phyloP scores from a whole-genome alignment of 2,113 vertebrate genomes.

The Aptenodytes patagonicus region DNA sequence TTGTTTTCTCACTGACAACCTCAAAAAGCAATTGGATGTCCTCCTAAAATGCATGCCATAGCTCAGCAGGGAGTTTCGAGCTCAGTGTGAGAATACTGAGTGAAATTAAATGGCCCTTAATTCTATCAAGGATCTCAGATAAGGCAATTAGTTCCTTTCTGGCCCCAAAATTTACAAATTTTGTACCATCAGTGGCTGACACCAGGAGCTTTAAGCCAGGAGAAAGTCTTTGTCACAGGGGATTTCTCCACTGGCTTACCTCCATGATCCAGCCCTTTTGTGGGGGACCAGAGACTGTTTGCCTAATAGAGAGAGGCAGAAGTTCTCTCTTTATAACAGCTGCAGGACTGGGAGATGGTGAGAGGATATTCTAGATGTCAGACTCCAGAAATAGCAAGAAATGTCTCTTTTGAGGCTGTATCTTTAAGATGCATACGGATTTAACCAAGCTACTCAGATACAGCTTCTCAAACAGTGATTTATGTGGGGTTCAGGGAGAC shows the following conservation, averaged over 20 bases:
- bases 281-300: background rate
- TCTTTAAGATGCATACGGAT: background rate
- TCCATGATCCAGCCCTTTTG: background rate
- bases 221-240: background rate
- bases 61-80: background rate
- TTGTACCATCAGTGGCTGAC: background rate
- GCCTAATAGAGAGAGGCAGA: background rate
- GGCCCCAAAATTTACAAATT: background rate
- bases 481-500: accelerated
- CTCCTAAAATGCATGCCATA: background rate
- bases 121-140: background rate
- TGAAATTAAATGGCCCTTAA: background rate
- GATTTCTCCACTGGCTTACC: background rate
- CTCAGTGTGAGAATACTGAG: background rate
- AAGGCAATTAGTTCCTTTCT: background rate
- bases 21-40: background rate
- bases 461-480: background rate
- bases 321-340: background rate
- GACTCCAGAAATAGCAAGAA: background rate
- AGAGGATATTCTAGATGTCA: background rate
- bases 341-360: background rate
- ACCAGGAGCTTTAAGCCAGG: background rate
- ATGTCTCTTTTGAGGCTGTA: background rate
- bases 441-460: background rate
- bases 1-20: background rate